Conservation (phyloP, 2,113 vertebrate genomes). For the Aplodontia rufa region DNA sequence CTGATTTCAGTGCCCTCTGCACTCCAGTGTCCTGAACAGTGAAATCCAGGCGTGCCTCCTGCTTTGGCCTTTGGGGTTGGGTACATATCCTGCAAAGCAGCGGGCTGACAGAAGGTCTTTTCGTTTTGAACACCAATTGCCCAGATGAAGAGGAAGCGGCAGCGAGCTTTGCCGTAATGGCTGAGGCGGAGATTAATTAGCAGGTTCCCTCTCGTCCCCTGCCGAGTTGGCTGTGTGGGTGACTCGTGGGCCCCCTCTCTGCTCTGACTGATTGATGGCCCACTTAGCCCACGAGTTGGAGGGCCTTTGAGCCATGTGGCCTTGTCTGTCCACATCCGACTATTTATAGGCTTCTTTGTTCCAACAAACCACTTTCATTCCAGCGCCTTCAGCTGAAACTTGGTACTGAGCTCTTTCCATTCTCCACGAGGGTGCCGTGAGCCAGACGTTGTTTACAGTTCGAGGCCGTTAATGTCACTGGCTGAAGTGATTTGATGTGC, state of each 20-base stretch:
- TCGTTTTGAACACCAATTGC: slow-evolving; percentile 44
- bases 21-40: neutral
- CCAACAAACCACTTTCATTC: slow-evolving; percentile 48
- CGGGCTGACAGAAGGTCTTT: neutral
- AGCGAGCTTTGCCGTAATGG: neutral
- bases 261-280: slow-evolving; percentile 36
- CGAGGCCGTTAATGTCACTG: slow-evolving; percentile 36
- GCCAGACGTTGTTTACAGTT: slow-evolving; percentile 32
- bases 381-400: neutral
- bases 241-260: neutral
- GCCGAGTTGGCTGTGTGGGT: neutral
- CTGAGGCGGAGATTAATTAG: slow-evolving; percentile 56
- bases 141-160: neutral
- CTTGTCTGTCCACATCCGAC: slow-evolving; percentile 32
- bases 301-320: slow-evolving; percentile 22
- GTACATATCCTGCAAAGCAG: neutral
- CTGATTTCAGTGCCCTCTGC: neutral
- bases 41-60: slow-evolving; percentile 23
- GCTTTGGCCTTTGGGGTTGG: slow-evolving; percentile 27
- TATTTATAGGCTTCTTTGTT: slow-evolving; percentile 77
- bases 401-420: slow-evolving; percentile 6
- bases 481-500: neutral
- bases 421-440: neutral
- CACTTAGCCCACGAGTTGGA: slow-evolving; percentile 40
- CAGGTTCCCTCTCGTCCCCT: neutral